phyloP scores from a whole-genome alignment of 2,888 invertebrate species.

The Lissocephala sabroskyi region DNA sequence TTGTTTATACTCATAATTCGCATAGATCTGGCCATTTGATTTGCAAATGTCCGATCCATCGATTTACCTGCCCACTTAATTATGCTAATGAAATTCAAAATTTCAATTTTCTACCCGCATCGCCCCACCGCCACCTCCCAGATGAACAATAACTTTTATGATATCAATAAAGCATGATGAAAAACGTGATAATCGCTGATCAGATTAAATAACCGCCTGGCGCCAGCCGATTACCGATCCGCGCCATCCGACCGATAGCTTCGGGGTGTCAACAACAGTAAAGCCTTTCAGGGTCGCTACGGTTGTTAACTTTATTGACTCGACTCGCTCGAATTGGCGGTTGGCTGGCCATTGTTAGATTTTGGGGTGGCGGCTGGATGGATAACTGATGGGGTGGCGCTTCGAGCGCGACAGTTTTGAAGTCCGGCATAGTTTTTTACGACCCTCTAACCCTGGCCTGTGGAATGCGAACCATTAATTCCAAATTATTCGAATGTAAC shows the following conservation, averaged over 20 bases:
- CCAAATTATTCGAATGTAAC: constrained; percentile 29
- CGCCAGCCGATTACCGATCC: constrained; percentile 63
- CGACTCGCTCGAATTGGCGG: no score
- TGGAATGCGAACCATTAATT: no score
- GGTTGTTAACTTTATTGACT: constrained; percentile 55
- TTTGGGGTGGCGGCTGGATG: neutral
- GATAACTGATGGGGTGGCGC: no score
- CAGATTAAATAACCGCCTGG: constrained; percentile 61
- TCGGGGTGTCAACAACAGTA: constrained; percentile 57
- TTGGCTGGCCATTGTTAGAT: no score
- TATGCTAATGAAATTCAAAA: constrained; percentile 55
- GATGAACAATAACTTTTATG: constrained; percentile 59
- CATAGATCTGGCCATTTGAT: no score
- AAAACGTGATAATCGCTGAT: constrained; percentile 65
- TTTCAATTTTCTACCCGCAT: constrained; percentile 17
- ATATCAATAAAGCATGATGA: constrained; percentile 65
- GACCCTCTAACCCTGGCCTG: no score
- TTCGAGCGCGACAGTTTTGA: no score
- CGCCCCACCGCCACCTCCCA: constrained; percentile 35
- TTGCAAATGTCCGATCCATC: constrained; percentile 44
- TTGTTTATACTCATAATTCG: no score
- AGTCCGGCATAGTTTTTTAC: no score
- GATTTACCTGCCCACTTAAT: no score
- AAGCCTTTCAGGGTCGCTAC: constrained; percentile 48
- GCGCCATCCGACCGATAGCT: no score